Evolutionary conservation across 2,888 invertebrate species (phyloP), one percentile per base, ranked within the genome.

Genomic region (Craniophora ligustri): DNA sequence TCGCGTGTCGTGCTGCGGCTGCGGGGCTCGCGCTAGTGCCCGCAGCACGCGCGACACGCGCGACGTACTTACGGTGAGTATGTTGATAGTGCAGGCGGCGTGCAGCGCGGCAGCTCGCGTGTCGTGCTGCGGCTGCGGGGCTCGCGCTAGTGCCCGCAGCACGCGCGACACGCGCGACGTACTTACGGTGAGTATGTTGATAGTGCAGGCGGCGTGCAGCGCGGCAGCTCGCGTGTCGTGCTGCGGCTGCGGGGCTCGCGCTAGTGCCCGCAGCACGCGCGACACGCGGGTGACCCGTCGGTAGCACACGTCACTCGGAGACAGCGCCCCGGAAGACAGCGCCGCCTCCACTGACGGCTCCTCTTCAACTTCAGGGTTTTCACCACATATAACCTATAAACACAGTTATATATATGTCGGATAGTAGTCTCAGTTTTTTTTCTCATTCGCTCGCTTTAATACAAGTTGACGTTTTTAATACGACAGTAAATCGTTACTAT

Each of bases 221-320:
- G 62, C 61, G 28, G 44, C 46, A 2, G 69, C 69, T 47, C 63
- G 61, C 40, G 70, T 54, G 57, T 66, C 57, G 50, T 56, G 47
- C 46, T n/a, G 59, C 70, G 44, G 62, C 68, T 48, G 67, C 67
- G 65, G 51, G 69, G 62, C 71, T 67, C 41, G 64, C 0, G 83
- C 81, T 36, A 86, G 79, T 30, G 82, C 84, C 2, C 72, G 72
- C 78, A 89, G 77, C 71, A 85, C 81, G 55, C 85, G 84, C n/a
- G 7, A 0, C 8, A 60, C 60, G 50, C 83, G 74, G 35, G 87
- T 71, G 65, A 84, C 91, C 75, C 89, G 90, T 5, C 92, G 87
- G 84, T 81, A 91, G 76, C 82, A 85, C 77, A 78, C 86, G 82
- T 92, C 92, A 5, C 76, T 60, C 1, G 91, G 78, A 0, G 88